These are phyloP conservation scores for Ammospiza caudacuta DNA, from an alignment of 2,113 vertebrate genomes.

Conservation along the genomic window DNA sequence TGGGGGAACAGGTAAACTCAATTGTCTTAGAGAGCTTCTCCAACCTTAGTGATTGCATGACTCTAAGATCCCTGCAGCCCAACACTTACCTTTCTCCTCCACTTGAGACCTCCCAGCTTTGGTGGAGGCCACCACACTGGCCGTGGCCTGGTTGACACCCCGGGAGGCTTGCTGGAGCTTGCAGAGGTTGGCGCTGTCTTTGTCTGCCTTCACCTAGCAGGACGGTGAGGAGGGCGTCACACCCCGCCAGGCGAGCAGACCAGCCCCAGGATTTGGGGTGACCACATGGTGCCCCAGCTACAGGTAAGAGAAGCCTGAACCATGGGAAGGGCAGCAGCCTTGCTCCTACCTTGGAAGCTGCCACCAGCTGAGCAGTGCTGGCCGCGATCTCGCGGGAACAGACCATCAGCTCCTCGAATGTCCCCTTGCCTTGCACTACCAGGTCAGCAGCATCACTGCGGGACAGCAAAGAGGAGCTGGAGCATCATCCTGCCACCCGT, in stretches of 20 bases:
- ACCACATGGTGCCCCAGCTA: background rate
- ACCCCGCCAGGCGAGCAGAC: rapidly evolving
- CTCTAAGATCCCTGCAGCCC: background rate
- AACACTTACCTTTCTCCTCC: constrained; percentile 85
- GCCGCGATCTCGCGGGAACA: constrained; percentile 95
- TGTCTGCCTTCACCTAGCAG: constrained; percentile 92
- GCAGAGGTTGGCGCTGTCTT: constrained; percentile 88
- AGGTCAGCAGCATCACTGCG: constrained; percentile 90
- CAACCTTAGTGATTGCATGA: background rate
- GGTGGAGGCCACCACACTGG: constrained; percentile 90
- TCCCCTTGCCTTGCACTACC: constrained; percentile 93
- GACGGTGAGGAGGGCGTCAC: background rate
- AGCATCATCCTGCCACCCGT: rapidly evolving
- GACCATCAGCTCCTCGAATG: constrained; percentile 96
- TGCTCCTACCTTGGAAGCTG: constrained; percentile 89
- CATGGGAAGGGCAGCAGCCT: background rate
- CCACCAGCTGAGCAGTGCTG: constrained; percentile 95
- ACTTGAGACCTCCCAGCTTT: constrained; percentile 92
- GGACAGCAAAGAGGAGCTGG: background rate
- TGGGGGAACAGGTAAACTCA: background rate
- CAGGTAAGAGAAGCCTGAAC: background rate
- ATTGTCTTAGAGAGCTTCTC: background rate
- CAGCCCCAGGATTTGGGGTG: background rate
- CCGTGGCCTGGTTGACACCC: constrained; percentile 90
- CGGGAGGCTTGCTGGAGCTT: constrained; percentile 90